Base-by-base conservation (phyloP, 2,113 vertebrate species). In the Burhinus oedicnemus region DNA sequence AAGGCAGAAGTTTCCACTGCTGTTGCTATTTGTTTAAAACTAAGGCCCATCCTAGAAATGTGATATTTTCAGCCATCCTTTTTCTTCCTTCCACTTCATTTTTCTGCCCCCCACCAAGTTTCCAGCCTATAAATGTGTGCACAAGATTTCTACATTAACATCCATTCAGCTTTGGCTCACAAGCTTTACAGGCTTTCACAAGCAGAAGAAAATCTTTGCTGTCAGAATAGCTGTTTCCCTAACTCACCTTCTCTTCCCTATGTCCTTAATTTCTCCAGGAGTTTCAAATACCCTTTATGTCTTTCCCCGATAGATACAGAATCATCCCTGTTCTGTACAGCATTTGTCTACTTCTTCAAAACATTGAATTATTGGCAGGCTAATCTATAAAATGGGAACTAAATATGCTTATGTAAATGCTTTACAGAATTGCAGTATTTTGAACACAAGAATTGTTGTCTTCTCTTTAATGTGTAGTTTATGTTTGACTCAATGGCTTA, bases 331-430 rank as follows among this genome's bases (percentile, higher is more conserved):
- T 54, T 76, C 82, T 93, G 44, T 38, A 34, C 34, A 82, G 51
- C 78, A 89, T 96, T 95, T 97, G 87, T 95, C 92, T 95, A 2
- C 58, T 83, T 87, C 49, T 91, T 97, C 82, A 78, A 98, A 97
- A 95, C 78, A 87, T 34, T 7, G 1, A 81, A 77, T 95, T 95
- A 93, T 94, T 92, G 89, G 47, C 47, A 93, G 87, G 70, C 52
- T 92, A 55, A 92, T 96, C 70, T 95, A 36, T 83, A 83, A 88
- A 74, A 40, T 26, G 22, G 69, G 71, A 97, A 60, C 47, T 83
- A 87, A 96, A 82, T 45, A 66, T 64, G 47, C 36, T 66, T 77
- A 30, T 86, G 55, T 89, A 96, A 97, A 87, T 75, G 36, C 27
- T 38, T 80, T 82, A 23, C 40, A 55, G 87, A 89, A 83, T 85